Conservation (phyloP, 2,888 invertebrate species). For the Chalcis sispes region DNA sequence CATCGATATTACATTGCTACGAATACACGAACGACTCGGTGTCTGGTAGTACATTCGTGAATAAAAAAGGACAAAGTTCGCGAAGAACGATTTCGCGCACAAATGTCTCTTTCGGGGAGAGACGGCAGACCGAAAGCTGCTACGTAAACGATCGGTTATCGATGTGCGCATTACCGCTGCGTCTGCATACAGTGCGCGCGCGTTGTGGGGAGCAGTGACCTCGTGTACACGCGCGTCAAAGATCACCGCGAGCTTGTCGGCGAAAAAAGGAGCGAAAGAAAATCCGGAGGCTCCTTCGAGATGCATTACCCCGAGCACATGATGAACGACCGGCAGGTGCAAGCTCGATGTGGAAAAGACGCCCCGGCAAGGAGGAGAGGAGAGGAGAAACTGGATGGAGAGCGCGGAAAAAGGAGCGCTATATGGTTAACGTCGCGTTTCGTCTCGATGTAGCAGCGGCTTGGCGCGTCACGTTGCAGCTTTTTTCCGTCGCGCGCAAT, state of each 20-base stretch:
- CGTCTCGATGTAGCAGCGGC: too few species aligned
- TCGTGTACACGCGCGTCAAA: constrained; percentile 58
- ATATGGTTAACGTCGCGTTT: constrained; percentile 31
- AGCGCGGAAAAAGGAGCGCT: not conserved
- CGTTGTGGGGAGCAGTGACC: constrained; percentile 50
- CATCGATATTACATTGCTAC: too few species aligned
- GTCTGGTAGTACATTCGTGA: too few species aligned
- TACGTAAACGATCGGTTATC: constrained; percentile 69
- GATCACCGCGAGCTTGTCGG: constrained; percentile 57
- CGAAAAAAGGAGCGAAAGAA: not conserved
- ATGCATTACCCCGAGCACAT: constrained; percentile 66
- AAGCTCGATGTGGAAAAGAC: constrained; percentile 60
- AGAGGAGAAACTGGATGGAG: too few species aligned
- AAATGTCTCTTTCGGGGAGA: too few species aligned
- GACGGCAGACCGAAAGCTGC: constrained; percentile 24
- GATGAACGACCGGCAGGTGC: constrained; percentile 70
- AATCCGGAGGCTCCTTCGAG: constrained; percentile 36
- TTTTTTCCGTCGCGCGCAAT: not conserved
- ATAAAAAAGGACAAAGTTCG: too few species aligned
- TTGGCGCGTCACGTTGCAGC: too few species aligned
- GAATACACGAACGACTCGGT: too few species aligned
- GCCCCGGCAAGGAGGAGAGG: not conserved
- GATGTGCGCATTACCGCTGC: constrained; percentile 70
- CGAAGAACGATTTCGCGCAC: not conserved
- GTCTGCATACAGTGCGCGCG: too few species aligned